Evolutionary conservation across 2,888 invertebrate genomes (phyloP).

Genomic region (Hoplodrina ambigua): DNA sequence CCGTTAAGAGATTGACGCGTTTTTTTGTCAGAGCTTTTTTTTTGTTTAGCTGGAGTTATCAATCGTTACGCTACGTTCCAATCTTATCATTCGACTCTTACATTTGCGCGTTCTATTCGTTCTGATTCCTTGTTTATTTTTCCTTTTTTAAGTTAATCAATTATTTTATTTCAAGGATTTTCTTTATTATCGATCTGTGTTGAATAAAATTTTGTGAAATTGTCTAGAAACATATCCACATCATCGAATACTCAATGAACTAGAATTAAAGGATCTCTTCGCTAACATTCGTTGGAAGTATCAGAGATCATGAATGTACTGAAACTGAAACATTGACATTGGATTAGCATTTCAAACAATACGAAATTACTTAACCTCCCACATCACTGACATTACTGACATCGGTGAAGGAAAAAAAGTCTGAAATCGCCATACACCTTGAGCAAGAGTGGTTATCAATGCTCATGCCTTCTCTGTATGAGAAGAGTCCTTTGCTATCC

Average conservation of each 20-base stretch:
- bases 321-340: background rate
- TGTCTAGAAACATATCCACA: background rate
- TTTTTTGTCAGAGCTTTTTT: conserved; percentile 49
- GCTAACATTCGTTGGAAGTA: background rate
- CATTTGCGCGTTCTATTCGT: conserved; percentile 48
- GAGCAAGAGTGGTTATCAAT: too few relatives aligned
- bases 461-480: too few relatives aligned
- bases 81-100: conserved; percentile 51
- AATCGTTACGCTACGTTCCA: conserved; percentile 46
- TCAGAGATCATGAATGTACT: background rate
- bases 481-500: too few relatives aligned
- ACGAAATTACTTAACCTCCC: conserved; percentile 4
- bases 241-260: conserved; percentile 6
- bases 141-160: conserved; percentile 30
- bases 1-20: conserved; percentile 56
- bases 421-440: too few relatives aligned
- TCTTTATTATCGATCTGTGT: conserved; percentile 22
- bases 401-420: too few relatives aligned
- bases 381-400: background rate
- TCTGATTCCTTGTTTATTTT: conserved; percentile 49
- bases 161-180: conserved; percentile 21
- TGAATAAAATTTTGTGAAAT: conserved; percentile 8
- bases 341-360: background rate
- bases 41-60: conserved; percentile 45
- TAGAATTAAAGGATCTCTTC: background rate